These are phyloP conservation scores for Porites australiensis DNA, from an alignment of 64 coral and sea anemone genomes.

Conservation along the genomic window DNA sequence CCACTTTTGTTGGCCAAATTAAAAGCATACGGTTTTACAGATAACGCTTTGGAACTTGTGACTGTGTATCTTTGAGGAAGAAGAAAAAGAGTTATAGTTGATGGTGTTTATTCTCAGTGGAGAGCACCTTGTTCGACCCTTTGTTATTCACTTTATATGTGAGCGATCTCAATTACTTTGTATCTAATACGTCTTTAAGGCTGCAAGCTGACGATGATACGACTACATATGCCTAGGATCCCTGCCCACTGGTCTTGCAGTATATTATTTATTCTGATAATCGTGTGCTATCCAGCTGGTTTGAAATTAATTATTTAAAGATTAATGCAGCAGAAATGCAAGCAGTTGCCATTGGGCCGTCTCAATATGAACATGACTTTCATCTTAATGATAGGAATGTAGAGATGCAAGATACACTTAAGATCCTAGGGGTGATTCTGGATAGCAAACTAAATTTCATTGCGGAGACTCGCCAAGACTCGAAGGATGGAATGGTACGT, in stretches of 20 bases:
- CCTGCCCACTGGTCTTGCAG: background rate
- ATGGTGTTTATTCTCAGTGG: slow-evolving; percentile 8
- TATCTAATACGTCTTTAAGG: slow-evolving; percentile 13
- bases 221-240: slow-evolving; percentile 9
- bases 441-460: no score
- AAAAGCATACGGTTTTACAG: slow-evolving; percentile 30
- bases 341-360: background rate
- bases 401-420: no score
- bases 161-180: background rate
- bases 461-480: no score
- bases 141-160: slow-evolving; percentile 21
- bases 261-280: no score
- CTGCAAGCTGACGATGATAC: slow-evolving; percentile 13
- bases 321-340: slow-evolving; percentile 24
- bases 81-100: background rate
- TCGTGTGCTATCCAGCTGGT: slow-evolving; percentile 7
- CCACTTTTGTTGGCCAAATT: background rate
- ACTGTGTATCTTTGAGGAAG: background rate
- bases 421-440: no score
- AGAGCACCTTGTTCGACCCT: background rate
- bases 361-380: slow-evolving; percentile 15
- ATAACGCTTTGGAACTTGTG: slow-evolving; percentile 11
- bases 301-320: background rate
- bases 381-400: background rate
- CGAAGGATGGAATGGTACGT: background rate